Percentiles rank a stretch among this genome's conserved stretches.
phyloP scores from a whole-genome alignment of 1,140 invertebrate species.

The Phenacoccus solenopsis region DNA sequence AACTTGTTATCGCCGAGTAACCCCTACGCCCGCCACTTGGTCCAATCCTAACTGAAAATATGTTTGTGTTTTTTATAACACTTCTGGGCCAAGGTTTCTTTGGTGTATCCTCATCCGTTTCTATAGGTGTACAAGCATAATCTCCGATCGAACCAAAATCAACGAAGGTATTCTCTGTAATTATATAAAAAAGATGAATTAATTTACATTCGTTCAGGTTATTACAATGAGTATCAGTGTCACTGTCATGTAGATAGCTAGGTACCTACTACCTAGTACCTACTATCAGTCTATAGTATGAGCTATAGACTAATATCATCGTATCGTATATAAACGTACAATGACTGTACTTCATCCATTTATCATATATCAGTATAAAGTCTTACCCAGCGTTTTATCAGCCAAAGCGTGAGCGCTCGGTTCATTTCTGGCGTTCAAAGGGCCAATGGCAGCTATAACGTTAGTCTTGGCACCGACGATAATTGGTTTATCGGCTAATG shows the following conservation, averaged over 20 bases:
- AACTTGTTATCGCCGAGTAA: conserved; percentile 64
- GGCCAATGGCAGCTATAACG: conserved; percentile 79
- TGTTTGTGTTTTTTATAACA: conserved; percentile 43
- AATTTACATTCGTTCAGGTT: not conserved
- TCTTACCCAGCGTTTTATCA: conserved; percentile 48
- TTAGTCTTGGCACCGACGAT: conserved; percentile 49
- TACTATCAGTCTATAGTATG: too few species aligned
- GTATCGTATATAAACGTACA: too few species aligned
- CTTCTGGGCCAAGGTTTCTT: conserved; percentile 52
- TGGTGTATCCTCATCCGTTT: conserved; percentile 34
- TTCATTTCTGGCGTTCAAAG: conserved; percentile 60
- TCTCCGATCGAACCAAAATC: conserved; percentile 49
- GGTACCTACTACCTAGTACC: too few species aligned
- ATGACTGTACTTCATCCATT: too few species aligned
- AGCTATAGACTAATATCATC: too few species aligned
- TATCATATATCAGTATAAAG: too few species aligned
- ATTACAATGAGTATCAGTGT: not conserved
- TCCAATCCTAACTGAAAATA: conserved; percentile 64
- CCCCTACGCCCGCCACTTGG: conserved; percentile 67
- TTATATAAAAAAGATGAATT: not conserved
- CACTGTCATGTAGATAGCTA: too few species aligned
- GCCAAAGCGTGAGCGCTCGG: conserved; percentile 62
- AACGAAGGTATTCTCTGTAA: conserved; percentile 52
- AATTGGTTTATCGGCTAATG: conserved; percentile 52
- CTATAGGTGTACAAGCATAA: conserved; percentile 32